These are phyloP conservation scores for Plusia festucae DNA, from an alignment of 2,888 invertebrate genomes.

Conservation along the genomic window DNA sequence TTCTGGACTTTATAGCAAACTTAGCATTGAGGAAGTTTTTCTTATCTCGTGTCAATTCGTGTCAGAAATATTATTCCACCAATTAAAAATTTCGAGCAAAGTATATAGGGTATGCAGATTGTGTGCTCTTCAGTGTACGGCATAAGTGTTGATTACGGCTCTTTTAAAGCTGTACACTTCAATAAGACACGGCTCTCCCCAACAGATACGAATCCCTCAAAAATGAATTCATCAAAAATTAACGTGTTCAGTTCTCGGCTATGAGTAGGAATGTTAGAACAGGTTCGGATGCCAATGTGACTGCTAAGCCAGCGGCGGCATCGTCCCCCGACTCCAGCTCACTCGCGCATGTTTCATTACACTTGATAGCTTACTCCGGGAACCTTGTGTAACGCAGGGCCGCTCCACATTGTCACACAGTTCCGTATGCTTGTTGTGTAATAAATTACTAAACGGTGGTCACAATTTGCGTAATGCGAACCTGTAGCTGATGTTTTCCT, in stretches of 20 bases:
- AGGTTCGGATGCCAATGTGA: conserved; percentile 31
- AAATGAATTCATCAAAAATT: too few relatives aligned
- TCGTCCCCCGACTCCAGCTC: neutral
- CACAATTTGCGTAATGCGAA: neutral
- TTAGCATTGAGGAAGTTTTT: too few relatives aligned
- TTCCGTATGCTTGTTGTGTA: conserved; percentile 22
- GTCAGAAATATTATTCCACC: too few relatives aligned
- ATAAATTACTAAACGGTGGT: neutral
- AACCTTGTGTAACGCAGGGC: conserved; percentile 29
- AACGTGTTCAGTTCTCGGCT: neutral
- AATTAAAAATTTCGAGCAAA: too few relatives aligned
- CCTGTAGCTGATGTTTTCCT: neutral
- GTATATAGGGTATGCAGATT: too few relatives aligned
- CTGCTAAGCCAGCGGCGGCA: conserved; percentile 31
- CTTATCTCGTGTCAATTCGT: too few relatives aligned
- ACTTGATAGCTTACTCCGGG: conserved; percentile 28
- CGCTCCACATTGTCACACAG: conserved; percentile 20
- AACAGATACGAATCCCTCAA: neutral
- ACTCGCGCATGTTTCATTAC: conserved; percentile 28
- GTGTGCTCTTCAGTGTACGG: too few relatives aligned
- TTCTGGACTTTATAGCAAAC: too few relatives aligned
- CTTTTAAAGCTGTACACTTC: too few relatives aligned
- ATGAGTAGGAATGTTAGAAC: neutral
- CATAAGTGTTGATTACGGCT: too few relatives aligned
- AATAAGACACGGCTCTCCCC: neutral